Evolutionary conservation across 2,113 vertebrate genomes (phyloP).

Genomic region (Castor canadensis): DNA sequence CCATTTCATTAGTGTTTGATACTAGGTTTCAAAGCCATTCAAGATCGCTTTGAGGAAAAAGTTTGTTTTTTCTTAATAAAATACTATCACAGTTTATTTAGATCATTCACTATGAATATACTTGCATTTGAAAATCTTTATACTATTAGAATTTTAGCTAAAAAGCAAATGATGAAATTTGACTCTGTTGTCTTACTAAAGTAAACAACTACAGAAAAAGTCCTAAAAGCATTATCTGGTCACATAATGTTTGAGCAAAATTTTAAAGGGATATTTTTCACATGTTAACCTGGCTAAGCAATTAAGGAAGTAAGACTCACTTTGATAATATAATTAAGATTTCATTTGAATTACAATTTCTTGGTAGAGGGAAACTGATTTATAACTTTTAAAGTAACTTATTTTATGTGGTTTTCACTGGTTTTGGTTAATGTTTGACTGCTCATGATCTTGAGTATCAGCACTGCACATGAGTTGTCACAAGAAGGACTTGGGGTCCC

Average conservation of each 20-base stretch:
- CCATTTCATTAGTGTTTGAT: not conserved
- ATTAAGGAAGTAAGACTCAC: constrained; percentile 6
- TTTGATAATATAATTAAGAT: constrained; percentile 11
- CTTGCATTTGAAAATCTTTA: too few relatives aligned
- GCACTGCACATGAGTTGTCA: not conserved
- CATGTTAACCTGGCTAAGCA: not conserved
- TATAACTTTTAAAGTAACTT: not conserved
- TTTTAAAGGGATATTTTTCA: not conserved
- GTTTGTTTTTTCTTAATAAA: too few relatives aligned
- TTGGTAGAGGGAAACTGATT: not conserved
- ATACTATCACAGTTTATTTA: too few relatives aligned
- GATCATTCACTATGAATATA: too few relatives aligned
- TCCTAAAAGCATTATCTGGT: too few relatives aligned
- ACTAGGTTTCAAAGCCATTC: not conserved
- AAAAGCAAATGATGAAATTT: too few relatives aligned
- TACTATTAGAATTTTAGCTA: too few relatives aligned
- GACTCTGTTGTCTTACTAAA: too few relatives aligned
- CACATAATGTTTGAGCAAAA: not conserved
- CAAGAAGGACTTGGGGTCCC: not conserved
- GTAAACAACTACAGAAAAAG: too few relatives aligned
- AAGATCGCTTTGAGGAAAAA: too few relatives aligned
- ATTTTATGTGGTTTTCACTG: not conserved
- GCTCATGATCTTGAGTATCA: not conserved
- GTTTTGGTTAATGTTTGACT: constrained; percentile 5
- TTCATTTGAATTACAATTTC: constrained; percentile 34